These are phyloP conservation scores for Philonicus albiceps DNA, from an alignment of 2,888 invertebrate genomes.

Conservation along the genomic window DNA sequence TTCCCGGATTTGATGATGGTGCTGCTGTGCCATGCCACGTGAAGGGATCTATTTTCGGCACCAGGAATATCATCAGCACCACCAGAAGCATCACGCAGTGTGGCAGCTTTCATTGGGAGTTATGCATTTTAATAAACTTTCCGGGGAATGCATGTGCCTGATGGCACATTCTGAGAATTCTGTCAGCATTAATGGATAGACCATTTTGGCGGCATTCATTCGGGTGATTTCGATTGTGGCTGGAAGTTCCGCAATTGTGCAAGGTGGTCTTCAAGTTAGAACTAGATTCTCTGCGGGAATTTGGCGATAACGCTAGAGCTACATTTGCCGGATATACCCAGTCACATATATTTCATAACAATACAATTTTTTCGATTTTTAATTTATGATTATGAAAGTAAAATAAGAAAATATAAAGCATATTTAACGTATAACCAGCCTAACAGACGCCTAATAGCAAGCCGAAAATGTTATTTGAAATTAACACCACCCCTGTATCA, in stretches of 20 bases:
- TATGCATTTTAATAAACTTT: conserved; percentile 31
- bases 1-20: conserved; percentile 36
- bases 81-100: neutral
- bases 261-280: neutral
- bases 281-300: too few species aligned
- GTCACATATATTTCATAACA: too few species aligned
- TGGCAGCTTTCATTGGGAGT: neutral
- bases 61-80: neutral
- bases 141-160: neutral
- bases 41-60: conserved; percentile 32
- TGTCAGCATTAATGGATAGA: neutral
- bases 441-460: too few species aligned
- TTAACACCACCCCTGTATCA: too few species aligned
- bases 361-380: too few species aligned
- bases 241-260: neutral
- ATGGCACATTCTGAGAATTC: neutral
- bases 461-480: too few species aligned
- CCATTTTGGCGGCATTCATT: neutral
- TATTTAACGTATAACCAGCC: too few species aligned
- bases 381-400: too few species aligned
- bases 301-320: too few species aligned
- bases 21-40: conserved; percentile 14
- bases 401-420: too few species aligned
- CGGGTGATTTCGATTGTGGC: neutral
- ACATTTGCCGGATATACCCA: too few species aligned